Evolutionary conservation across 2,888 invertebrate species (phyloP).

Genomic region (Nemapogon koenigi): DNA sequence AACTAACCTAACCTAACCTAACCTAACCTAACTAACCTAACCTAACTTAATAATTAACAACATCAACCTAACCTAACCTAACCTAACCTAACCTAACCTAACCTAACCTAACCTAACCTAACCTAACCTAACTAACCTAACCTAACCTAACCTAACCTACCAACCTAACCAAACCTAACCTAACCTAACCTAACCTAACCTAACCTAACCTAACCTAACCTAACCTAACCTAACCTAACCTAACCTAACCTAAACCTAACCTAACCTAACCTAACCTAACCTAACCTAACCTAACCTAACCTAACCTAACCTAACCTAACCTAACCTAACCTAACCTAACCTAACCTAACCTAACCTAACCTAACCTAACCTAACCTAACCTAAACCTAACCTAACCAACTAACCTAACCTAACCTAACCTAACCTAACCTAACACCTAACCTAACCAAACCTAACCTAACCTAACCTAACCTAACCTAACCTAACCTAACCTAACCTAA

Average conservation of each 20-base stretch:
- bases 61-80: too few species aligned
- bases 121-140: too few species aligned
- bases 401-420: conserved; percentile 12
- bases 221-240: conserved; percentile 9
- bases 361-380: too few species aligned
- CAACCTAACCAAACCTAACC: conserved; percentile 9
- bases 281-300: conserved; percentile 15
- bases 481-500: conserved; percentile 15
- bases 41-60: too few species aligned
- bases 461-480: conserved; percentile 15
- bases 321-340: conserved; percentile 6
- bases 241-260: conserved; percentile 13
- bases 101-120: too few species aligned
- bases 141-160: conserved; percentile 5
- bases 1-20: too few species aligned
- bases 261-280: conserved; percentile 14
- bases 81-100: too few species aligned
- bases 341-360: conserved; percentile 12
- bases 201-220: conserved; percentile 10
- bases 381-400: conserved; percentile 11
- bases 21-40: too few species aligned
- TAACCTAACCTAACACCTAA: conserved; percentile 14
- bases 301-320: conserved; percentile 13
- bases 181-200: conserved; percentile 10
- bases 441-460: conserved; percentile 14